Conservation (phyloP, 2,113 vertebrate genomes). For the Entosphenus tridentatus region DNA sequence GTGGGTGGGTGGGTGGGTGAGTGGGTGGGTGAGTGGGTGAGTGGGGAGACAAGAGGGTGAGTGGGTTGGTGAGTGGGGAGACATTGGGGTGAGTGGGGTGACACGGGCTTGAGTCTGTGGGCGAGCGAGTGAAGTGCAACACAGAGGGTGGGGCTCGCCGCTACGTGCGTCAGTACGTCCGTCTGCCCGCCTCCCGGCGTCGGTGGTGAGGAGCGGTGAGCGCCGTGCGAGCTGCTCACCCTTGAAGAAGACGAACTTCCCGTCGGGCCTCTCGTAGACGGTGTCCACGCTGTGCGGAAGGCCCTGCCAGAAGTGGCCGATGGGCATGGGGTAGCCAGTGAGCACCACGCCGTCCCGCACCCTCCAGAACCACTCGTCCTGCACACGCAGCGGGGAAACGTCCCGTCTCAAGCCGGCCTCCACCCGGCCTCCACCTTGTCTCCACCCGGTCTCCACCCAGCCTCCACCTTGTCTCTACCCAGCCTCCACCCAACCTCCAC, state of each 20-base stretch:
- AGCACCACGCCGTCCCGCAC: conserved; percentile 48
- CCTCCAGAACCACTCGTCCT: conserved; percentile 57
- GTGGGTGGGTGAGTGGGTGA: neutral
- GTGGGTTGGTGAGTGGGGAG: neutral
- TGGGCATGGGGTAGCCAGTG: conserved; percentile 48
- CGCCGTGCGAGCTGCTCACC: conserved; percentile 19
- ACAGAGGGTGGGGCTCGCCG: neutral
- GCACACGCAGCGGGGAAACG: neutral
- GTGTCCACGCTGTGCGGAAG: conserved; percentile 47
- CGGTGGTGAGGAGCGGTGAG: neutral
- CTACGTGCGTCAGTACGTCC: neutral
- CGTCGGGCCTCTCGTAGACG: conserved; percentile 52
- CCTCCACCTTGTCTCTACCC: neutral
- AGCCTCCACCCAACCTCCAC: neutral
- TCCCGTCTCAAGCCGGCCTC: neutral
- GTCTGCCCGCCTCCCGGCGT: neutral
- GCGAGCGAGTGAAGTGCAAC: neutral
- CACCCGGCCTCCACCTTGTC: no score
- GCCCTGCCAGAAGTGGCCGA: conserved; percentile 59
- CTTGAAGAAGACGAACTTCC: conserved; percentile 77
- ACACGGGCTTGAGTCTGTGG: neutral
- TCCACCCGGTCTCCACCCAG: neutral
- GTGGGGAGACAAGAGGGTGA: neutral
- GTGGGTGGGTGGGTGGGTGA: no score
- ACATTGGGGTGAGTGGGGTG: neutral